Evolutionary conservation across 2,888 invertebrate species (phyloP), one percentile per base, ranked within the genome.

Genomic region (Resseliella maxima): DNA sequence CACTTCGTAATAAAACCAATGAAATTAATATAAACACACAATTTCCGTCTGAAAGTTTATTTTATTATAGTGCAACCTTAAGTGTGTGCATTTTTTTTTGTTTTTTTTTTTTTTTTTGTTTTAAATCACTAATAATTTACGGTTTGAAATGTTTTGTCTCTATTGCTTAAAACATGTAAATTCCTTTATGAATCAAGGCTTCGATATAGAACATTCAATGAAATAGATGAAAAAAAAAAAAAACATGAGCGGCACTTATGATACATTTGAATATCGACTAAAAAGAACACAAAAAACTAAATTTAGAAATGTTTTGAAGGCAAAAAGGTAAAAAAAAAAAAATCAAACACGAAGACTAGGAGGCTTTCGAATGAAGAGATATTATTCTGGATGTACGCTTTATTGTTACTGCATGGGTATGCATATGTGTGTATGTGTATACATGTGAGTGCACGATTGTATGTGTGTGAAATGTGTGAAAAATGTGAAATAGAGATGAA

Each of bases 231-330:
- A 12, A 31, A 72, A 15, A 31, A 31, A 72, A 35, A 10, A 72
- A 72, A 72, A 72, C 31, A 1, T 72, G 72, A 72, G 31, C 72
- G 18, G 72, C 72, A 72, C 72, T 72, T 72, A 72, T 72, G 72
- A 72, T 72, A 35, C 72, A 72, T 72, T 72, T 72, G 72, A 72
- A 72, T 72, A 72, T 72, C 31, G 72, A 72, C n/a, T n/a, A 72
- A 35, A 72, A 12, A 15, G 31, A 72, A 72, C 72, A 31, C 31
- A 15, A 31, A 35, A 72, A 72, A 59, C 72, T 72, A 72, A 72
- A 72, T 72, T 31, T 72, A 72, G 72, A 27, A 72, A 72, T 31
- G 31, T 72, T 72, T 24, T 46, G 24, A 85, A 85, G 35, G 36
- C 12, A 21, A 41, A 41, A 6, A n/a, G 24, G 24, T 1, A 31